phyloP scores from a whole-genome alignment of 1,140 invertebrate genomes.

The Trachelipus rathkii region DNA sequence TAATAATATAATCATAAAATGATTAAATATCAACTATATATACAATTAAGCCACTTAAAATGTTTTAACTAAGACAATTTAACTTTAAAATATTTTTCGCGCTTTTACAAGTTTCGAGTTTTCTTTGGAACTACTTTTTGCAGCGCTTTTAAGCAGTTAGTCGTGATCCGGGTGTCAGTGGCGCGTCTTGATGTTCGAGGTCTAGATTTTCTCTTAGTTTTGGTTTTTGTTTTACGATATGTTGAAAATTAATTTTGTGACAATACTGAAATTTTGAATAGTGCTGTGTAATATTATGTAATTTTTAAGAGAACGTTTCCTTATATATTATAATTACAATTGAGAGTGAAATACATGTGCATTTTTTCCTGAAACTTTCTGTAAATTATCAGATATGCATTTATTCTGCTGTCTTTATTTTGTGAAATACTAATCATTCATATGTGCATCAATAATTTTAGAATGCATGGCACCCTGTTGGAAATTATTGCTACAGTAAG shows the following conservation, averaged over 20 bases:
- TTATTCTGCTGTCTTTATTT: too few species aligned
- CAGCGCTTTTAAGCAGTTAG: background rate
- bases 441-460: too few species aligned
- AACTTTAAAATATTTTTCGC: background rate
- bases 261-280: background rate
- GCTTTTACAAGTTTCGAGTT: background rate
- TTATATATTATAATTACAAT: background rate
- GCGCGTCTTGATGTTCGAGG: slow-evolving; percentile 4
- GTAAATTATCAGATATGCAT: background rate
- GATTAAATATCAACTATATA: background rate
- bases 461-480: too few species aligned
- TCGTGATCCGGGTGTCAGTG: slow-evolving; percentile 4
- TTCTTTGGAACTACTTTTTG: background rate
- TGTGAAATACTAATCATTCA: too few species aligned
- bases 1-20: background rate
- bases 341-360: slow-evolving; percentile 3
- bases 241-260: background rate
- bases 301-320: background rate
- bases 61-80: background rate
- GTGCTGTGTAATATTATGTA: background rate
- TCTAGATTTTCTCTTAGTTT: slow-evolving; percentile 2
- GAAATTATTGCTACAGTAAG: too few species aligned
- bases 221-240: background rate
- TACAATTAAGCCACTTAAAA: background rate
- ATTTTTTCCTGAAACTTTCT: background rate